Percentiles rank a stretch among this genome's conserved stretches.
These are phyloP conservation scores for Zygaena filipendulae DNA, from an alignment of 2,888 invertebrate genomes.

Conservation along the genomic window DNA sequence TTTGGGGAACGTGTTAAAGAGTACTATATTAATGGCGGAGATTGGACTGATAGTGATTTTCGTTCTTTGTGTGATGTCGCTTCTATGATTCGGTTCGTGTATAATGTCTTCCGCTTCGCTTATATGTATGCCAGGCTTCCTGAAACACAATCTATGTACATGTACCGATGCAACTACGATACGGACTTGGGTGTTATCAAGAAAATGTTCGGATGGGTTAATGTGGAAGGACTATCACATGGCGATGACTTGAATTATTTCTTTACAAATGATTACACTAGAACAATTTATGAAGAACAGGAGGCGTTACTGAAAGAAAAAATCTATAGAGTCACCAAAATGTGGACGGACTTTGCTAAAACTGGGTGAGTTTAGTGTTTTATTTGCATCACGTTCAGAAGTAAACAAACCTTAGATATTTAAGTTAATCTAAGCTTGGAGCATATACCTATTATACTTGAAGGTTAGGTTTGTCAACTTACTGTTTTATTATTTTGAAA, in stretches of 20 bases:
- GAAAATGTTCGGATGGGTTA: slow-evolving; percentile 8
- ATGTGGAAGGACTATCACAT: slow-evolving; percentile 35
- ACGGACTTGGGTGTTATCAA: slow-evolving; percentile 23
- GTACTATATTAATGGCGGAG: slow-evolving; percentile 11
- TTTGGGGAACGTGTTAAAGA: slow-evolving; percentile 30
- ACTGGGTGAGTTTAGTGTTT: slow-evolving; percentile 25
- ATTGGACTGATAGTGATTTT: background rate
- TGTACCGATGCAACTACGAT: background rate
- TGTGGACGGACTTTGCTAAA: slow-evolving; percentile 46
- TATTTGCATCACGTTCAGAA: slow-evolving; percentile 2
- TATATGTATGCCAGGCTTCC: background rate
- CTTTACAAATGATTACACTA: slow-evolving; percentile 31
- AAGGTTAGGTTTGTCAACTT: no score
- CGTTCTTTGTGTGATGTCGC: no score
- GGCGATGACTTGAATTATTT: slow-evolving; percentile 45
- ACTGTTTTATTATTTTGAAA: no score
- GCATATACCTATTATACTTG: no score
- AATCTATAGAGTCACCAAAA: slow-evolving; percentile 26
- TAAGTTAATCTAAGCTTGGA: background rate
- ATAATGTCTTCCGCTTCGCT: background rate
- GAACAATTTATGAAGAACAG: slow-evolving; percentile 26
- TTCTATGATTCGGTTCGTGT: no score
- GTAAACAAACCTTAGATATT: slow-evolving; percentile 1
- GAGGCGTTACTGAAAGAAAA: slow-evolving; percentile 26
- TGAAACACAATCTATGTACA: background rate